Evolutionary conservation across 2,113 vertebrate genomes (phyloP).

Genomic region (Sminthopsis crassicaudata): DNA sequence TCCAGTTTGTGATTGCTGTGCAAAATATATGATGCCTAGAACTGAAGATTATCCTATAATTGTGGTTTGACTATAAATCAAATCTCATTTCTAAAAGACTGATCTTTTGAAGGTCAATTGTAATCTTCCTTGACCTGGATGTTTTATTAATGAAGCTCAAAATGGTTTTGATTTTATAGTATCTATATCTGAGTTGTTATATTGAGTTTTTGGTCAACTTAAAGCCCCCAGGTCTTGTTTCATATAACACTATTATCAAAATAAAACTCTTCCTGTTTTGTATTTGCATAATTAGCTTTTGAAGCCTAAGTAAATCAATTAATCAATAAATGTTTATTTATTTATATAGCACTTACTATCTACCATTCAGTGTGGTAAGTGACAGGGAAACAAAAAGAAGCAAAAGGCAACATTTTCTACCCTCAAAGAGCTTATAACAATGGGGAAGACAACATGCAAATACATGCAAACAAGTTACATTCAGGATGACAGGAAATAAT

Average conservation of each 20-base stretch:
- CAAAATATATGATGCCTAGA: neutral
- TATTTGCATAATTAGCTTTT: neutral
- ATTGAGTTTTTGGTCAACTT: neutral
- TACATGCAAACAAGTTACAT: neutral
- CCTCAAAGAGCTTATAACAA: neutral
- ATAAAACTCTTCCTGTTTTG: neutral
- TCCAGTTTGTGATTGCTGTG: neutral
- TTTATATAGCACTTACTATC: neutral
- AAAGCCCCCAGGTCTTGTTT: neutral
- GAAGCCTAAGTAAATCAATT: neutral
- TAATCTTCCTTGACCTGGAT: neutral
- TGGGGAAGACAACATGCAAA: neutral
- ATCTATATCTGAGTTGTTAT: neutral
- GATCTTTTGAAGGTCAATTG: neutral
- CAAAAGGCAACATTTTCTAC: neutral
- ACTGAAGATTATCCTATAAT: neutral
- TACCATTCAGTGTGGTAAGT: neutral
- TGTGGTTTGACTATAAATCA: neutral
- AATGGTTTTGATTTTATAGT: neutral
- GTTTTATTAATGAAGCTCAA: neutral
- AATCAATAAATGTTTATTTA: neutral
- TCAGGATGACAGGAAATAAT: neutral
- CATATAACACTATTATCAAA: neutral
- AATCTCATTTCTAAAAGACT: neutral
- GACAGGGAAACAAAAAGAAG: neutral